Percentiles rank a stretch among this genome's conserved stretches.
These are phyloP conservation scores for Pungitius pungitius DNA, from an alignment of 2,113 vertebrate species.

Conservation along the genomic window DNA sequence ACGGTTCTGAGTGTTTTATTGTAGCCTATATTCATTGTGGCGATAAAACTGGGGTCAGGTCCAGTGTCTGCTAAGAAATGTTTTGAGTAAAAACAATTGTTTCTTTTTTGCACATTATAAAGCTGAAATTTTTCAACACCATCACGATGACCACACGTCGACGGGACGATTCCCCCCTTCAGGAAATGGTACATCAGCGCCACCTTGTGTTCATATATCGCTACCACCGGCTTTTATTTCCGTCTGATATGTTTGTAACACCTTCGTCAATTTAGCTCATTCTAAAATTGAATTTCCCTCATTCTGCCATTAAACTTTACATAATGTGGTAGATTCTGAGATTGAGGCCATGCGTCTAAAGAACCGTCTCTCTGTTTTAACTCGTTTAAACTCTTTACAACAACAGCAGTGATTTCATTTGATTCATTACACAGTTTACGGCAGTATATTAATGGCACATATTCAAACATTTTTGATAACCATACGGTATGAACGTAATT, in stretches of 20 bases:
- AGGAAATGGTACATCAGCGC: constrained; percentile 43
- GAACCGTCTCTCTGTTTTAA: not conserved
- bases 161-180: not conserved
- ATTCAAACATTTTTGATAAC: not conserved
- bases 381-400: not conserved
- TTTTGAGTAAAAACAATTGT: not conserved
- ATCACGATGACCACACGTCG: not conserved
- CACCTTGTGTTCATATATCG: constrained; percentile 66
- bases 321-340: not conserved
- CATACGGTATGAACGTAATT: not conserved
- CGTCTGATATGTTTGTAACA: not conserved
- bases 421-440: too few relatives aligned
- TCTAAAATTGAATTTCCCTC: too few relatives aligned
- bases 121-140: not conserved
- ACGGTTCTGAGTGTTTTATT: not conserved
- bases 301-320: not conserved
- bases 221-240: not conserved
- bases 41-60: not conserved
- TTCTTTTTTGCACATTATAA: not conserved
- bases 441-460: too few relatives aligned
- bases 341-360: not conserved
- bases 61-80: not conserved
- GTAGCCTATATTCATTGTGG: not conserved
- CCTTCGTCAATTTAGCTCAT: not conserved
- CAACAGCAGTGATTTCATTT: not conserved